These are phyloP conservation scores for Drosophila monieri DNA, from an alignment of 2,888 invertebrate species.

Conservation along the genomic window DNA sequence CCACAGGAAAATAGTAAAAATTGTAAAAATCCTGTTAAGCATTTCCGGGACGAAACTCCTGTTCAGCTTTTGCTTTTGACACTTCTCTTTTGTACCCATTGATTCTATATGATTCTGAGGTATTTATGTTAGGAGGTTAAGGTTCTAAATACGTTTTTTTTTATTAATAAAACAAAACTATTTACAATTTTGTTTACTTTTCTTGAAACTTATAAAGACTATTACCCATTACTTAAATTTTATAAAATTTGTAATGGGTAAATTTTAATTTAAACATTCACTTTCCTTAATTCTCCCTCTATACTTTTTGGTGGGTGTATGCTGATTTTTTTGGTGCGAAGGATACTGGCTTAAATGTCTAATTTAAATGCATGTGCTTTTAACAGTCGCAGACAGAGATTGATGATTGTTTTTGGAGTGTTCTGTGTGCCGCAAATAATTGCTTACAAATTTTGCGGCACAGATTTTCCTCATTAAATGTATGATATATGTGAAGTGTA, in stretches of 20 bases:
- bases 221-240: neutral
- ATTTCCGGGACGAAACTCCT: conserved; percentile 59
- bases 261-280: neutral
- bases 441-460: conserved; percentile 59
- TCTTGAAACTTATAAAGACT: too few relatives aligned
- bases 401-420: conserved; percentile 78
- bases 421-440: conserved; percentile 49
- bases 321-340: neutral
- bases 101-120: neutral
- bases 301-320: neutral
- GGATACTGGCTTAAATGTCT: conserved; percentile 79
- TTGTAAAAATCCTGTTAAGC: conserved; percentile 77
- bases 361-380: conserved; percentile 83
- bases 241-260: neutral
- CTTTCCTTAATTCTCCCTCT: too few relatives aligned
- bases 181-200: too few relatives aligned
- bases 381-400: conserved; percentile 80
- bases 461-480: conserved; percentile 32
- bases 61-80: conserved; percentile 45
- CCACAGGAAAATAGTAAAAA: conserved; percentile 71
- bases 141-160: neutral
- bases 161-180: neutral
- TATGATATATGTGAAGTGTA: conserved; percentile 1
- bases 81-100: conserved; percentile 14
- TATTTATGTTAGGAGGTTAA: neutral